Base-by-base conservation (phyloP, 2,797 vertebrate genomes). In the Lacerta agilis region DNA sequence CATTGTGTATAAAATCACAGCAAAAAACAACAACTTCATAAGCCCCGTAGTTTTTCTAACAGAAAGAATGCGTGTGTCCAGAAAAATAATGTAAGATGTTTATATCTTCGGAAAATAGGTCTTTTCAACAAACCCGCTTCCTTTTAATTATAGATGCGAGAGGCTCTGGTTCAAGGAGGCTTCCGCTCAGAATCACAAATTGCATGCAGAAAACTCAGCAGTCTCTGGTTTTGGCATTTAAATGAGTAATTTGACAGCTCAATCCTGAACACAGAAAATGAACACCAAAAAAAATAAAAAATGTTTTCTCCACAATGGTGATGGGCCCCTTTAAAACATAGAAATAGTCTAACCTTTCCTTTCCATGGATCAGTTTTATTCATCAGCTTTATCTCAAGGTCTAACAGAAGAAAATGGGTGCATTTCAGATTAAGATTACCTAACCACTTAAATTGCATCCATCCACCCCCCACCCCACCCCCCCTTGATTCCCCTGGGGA, bases 21-120 rank as follows among this genome's bases (percentile, higher is more conserved):
- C 95, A 97, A 97, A 97, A 97, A 96, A 97, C 97, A 98, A 98
- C 96, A 97, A 98, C 97, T 97, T 97, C 92, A 96, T 96, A 97
- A 97, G 93, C 95, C 94, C 82, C 87, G 83, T 93, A 95, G 91
- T 95, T 96, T 96, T 96, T 95, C 77, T 64, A 95, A 92, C 87
- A 87, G 92, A 92, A 95, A 95, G 92, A 49, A 92, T 91, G 36
- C 82, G 86, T 91, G 90, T 86, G 90, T 94, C 93, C 87, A 89
- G 89, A 93, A 94, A 64, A 92, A 94, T 92, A 94, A 86, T 91
- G 95, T 93, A 81, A 92, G 94, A 90, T 93, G 93, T 85, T 36
- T 77, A 92, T 84, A 83, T 88, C 90, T 61, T 61, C 90, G 75
- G 29, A 58, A 82, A 69, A 81, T 49, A 85, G 82, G 61, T 82